Evolutionary conservation across 2,888 invertebrate species (phyloP), one percentile per base, ranked within the genome.

Genomic region (Nymphalis urticae): DNA sequence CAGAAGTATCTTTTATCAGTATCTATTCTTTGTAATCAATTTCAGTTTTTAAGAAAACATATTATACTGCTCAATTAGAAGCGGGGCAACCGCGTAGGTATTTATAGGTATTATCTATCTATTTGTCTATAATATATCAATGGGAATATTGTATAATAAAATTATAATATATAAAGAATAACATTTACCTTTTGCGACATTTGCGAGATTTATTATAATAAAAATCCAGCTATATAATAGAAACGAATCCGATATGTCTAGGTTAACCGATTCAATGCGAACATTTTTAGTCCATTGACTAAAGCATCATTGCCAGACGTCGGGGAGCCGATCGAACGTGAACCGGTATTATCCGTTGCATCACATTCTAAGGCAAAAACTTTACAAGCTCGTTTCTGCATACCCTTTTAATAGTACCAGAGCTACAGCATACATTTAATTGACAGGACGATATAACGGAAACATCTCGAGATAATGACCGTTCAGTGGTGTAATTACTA

Each of bases 311-410:
- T 76, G 84, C 86, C 82, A 92, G 92, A 92, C 92, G 82, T 71
- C 78, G 82, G 76, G 92, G 92, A 91, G 92, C 92, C 91, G 80
- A 80, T 75, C 79, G 80, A 75, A 75, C 75, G 75, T 80, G 81
- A 89, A 90, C 90, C 89, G 89, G 91, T 90, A 85, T 72, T 68
- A 79, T 82, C 82, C 82, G 85, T 86, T 87, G 84, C 85, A 84
- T 84, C 82, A 83, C 78, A 82, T 79, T 78, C 79, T 78, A 79
- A 72, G 79, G 81, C 81, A 83, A 84, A 85, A 84, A 84, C 70
- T 71, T 61, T 67, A 67, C 71, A 60, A 70, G 72, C 72, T 62
- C 48, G 71, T 74, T 74, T 73, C 74, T 77, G 75, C 71, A 68
- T 72, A 73, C 69, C 62, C 66, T 69, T 71, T 68, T 65, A 68